A percentile compares a stretch with the other conserved stretches of the same genome.
Conservation (phyloP, 2,888 invertebrate species). For the Eupithecia abbreviata region DNA sequence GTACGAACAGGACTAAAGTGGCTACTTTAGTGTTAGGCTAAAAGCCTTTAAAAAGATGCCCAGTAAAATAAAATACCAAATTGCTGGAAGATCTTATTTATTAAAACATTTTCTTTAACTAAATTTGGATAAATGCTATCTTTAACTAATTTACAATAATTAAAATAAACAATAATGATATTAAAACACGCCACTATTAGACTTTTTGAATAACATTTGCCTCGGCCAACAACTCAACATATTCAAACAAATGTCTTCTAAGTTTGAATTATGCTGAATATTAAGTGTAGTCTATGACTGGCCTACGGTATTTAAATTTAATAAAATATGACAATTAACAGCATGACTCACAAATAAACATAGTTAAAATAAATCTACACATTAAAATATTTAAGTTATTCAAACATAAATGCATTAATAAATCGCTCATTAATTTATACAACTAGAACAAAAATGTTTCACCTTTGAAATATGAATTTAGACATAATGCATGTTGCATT, state of each 20-base stretch:
- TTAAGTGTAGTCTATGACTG: not conserved
- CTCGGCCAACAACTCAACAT: not conserved
- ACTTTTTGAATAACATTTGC: not conserved
- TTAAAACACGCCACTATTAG: not conserved
- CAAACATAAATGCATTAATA: slow-evolving; percentile 53
- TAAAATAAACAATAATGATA: slow-evolving; percentile 27
- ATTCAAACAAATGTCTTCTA: not conserved
- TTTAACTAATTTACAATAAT: slow-evolving; percentile 43
- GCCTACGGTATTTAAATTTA: not conserved
- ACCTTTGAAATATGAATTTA: not conserved
- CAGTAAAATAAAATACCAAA: slow-evolving; percentile 35
- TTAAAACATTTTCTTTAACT: slow-evolving; percentile 34
- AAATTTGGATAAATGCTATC: slow-evolving; percentile 50
- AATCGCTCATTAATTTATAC: slow-evolving; percentile 35
- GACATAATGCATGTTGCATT: not conserved
- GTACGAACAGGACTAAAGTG: too few relatives aligned
- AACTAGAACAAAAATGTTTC: not conserved
- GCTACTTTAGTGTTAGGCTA: too few relatives aligned
- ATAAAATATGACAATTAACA: not conserved
- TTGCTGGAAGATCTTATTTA: slow-evolving; percentile 50
- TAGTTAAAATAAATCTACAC: not conserved
- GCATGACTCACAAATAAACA: not conserved
- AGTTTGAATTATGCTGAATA: not conserved
- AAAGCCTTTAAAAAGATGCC: too few relatives aligned
- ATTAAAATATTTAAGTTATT: slow-evolving; percentile 2